Evolutionary conservation across 2,797 vertebrate genomes (phyloP).

Genomic region (Champsocephalus esox): DNA sequence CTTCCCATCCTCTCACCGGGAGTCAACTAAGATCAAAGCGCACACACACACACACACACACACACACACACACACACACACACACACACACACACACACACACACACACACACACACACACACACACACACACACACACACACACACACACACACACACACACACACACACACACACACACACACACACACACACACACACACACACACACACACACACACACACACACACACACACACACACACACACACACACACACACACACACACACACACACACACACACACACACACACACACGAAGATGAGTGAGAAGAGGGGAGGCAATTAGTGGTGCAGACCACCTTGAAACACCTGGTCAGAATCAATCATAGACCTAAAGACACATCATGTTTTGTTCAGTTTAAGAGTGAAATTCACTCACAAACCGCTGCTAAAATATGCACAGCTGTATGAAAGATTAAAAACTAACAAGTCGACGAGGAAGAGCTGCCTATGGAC

Average conservation of each 20-base stretch:
- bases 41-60: conserved; percentile 11
- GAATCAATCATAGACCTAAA: conserved; percentile 41
- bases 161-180: conserved; percentile 17
- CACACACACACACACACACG: conserved; percentile 22
- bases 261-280: conserved; percentile 26
- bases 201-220: conserved; percentile 5
- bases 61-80: conserved; percentile 13
- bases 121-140: conserved; percentile 30
- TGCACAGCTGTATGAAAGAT: too few species aligned
- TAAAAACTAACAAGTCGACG: too few species aligned
- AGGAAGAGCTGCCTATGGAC: too few species aligned
- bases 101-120: not conserved
- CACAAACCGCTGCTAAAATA: too few species aligned
- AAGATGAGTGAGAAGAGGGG: conserved; percentile 35
- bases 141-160: conserved; percentile 36
- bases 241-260: conserved; percentile 9
- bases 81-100: conserved; percentile 10
- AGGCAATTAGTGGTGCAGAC: conserved; percentile 62
- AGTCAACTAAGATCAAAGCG: conserved; percentile 71
- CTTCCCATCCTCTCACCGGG: conserved; percentile 54
- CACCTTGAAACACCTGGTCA: conserved; percentile 51
- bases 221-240: conserved; percentile 6
- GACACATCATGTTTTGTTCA: too few species aligned
- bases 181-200: conserved; percentile 10
- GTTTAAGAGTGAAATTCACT: too few species aligned